A percentile compares a stretch with the other conserved stretches of the same genome.
phyloP scores from a whole-genome alignment of 2,113 vertebrate species.

The Apistogramma diplotaenia region DNA sequence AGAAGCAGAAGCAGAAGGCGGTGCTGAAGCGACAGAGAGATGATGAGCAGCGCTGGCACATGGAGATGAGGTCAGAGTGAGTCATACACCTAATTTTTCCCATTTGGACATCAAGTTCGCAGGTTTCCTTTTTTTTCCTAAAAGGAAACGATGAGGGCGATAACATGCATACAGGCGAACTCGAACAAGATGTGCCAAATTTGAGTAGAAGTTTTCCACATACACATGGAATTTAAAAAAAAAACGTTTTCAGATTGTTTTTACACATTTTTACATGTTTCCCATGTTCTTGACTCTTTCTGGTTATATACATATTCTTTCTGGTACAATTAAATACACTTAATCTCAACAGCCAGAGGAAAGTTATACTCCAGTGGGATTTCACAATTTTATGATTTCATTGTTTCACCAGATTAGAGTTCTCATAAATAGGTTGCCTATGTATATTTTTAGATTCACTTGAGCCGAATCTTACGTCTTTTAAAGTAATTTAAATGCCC shows the following conservation, averaged over 20 bases:
- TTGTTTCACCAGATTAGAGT: background rate
- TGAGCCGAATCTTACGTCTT: background rate
- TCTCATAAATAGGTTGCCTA: background rate
- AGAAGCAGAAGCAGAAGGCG: slow-evolving; percentile 79
- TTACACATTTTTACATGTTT: background rate
- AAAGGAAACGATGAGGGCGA: background rate
- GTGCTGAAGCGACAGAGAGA: slow-evolving; percentile 76
- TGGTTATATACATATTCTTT: background rate
- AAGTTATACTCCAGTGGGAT: background rate
- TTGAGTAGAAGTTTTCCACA: background rate
- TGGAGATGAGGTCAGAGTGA: slow-evolving; percentile 75
- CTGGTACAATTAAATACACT: background rate
- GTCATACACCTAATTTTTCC: background rate
- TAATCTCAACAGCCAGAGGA: background rate
- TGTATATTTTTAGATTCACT: background rate
- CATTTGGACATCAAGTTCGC: background rate
- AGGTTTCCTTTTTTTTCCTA: background rate
- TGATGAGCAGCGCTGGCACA: slow-evolving; percentile 80
- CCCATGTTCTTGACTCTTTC: fast-evolving
- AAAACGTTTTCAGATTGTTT: fast-evolving
- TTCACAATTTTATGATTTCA: background rate
- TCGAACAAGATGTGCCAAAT: background rate
- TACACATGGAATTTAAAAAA: background rate
- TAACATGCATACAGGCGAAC: background rate
- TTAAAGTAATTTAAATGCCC: too few species aligned